Evolutionary conservation across 2,888 invertebrate species (phyloP).

Genomic region (Polymixis lichenea): DNA sequence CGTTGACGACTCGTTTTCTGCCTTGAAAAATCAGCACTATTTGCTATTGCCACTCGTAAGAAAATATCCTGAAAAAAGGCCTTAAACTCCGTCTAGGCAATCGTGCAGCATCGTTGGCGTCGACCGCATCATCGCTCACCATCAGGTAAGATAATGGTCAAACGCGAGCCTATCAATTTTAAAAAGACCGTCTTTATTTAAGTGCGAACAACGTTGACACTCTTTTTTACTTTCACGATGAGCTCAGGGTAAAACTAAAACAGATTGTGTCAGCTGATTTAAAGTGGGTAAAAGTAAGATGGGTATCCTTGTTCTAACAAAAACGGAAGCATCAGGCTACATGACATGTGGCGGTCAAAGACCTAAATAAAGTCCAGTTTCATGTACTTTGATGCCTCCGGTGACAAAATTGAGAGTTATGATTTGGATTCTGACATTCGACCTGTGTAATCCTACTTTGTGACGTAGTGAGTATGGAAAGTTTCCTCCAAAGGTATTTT

Average conservation of each 20-base stretch:
- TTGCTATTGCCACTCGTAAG: not conserved
- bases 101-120: not conserved
- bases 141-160: not conserved
- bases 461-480: not conserved
- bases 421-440: constrained; percentile 22
- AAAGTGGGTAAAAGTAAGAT: not conserved
- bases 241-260: constrained; percentile 4
- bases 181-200: not conserved
- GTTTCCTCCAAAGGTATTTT: not conserved
- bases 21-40: not conserved
- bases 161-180: not conserved
- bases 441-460: not conserved
- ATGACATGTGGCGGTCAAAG: constrained; percentile 18
- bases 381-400: not conserved
- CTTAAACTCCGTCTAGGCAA: not conserved
- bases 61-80: too few species aligned
- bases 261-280: constrained; percentile 3
- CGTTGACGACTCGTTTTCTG: not conserved
- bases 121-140: not conserved
- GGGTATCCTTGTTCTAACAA: constrained; percentile 9
- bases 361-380: constrained; percentile 12
- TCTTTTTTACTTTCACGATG: not conserved
- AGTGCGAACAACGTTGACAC: not conserved
- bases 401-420: constrained; percentile 1
- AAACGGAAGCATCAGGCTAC: constrained; percentile 16